phyloP scores from a whole-genome alignment of 2,888 invertebrate genomes.

The Sphaeridia pumilis region DNA sequence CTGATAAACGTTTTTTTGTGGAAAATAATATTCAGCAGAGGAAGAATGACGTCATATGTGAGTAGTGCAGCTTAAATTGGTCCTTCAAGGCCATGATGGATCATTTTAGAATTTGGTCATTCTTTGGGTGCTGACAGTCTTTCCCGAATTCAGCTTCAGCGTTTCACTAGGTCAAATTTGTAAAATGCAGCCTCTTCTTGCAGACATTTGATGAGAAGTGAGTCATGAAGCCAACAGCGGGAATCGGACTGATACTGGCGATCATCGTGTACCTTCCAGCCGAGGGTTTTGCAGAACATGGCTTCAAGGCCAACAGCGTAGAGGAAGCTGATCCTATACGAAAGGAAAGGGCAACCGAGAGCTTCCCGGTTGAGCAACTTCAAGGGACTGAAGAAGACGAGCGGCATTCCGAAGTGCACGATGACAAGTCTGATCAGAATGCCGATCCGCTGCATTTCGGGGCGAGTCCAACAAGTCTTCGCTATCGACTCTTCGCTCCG shows the following conservation, averaged over 20 bases:
- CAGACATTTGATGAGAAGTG: not conserved
- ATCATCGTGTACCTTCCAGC: not conserved
- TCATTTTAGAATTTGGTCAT: no score
- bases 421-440: conserved; percentile 34
- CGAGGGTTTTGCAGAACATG: not conserved
- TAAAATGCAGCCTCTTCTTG: no score
- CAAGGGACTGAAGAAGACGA: not conserved
- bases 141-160: no score
- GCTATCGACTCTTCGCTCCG: not conserved
- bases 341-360: not conserved
- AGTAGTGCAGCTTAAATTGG: no score
- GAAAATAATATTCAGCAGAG: no score
- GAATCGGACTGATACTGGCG: not conserved
- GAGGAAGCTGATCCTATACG: not conserved
- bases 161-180: no score
- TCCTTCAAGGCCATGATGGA: no score
- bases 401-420: not conserved
- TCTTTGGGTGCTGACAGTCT: no score
- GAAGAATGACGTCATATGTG: no score
- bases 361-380: not conserved
- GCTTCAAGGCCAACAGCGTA: not conserved
- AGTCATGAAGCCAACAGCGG: not conserved
- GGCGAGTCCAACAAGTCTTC: no score
- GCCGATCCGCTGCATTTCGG: not conserved
- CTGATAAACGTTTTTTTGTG: no score